Conservation (phyloP, 37 sponge, comb jelly and placozoan genomes). For the Spongilla lacustris region DNA sequence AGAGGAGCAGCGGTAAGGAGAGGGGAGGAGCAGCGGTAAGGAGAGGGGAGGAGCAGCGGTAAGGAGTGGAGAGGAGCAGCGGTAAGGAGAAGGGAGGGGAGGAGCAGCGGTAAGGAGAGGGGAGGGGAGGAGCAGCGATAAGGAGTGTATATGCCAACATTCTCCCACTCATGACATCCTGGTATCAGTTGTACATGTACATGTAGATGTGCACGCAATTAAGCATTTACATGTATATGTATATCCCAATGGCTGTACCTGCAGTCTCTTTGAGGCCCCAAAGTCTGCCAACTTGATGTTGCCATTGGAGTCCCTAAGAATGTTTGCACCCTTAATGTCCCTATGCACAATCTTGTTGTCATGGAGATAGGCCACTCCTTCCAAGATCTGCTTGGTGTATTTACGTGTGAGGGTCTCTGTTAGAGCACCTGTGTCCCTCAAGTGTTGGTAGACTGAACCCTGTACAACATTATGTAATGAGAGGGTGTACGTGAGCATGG, state of each 20-base stretch:
- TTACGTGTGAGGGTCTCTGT: conserved; percentile 85
- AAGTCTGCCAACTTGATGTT: conserved; percentile 96
- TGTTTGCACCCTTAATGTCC: conserved; percentile 96
- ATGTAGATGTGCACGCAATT: not conserved
- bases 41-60: no score
- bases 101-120: no score
- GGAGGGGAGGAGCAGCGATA: no score
- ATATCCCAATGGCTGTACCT: no score
- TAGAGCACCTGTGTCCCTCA: conserved; percentile 81
- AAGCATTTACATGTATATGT: not conserved
- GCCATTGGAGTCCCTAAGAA: conserved; percentile 86
- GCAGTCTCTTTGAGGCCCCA: conserved; percentile 93
- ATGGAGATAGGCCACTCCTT: conserved; percentile 91
- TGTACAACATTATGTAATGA: conserved; percentile 6
- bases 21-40: no score
- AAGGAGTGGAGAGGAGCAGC: no score
- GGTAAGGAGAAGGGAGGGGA: no score
- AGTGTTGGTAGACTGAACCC: conserved; percentile 86
- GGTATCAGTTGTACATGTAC: no score
- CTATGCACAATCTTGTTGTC: conserved; percentile 87
- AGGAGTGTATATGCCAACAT: no score
- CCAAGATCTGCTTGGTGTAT: conserved; percentile 89
- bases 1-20: no score
- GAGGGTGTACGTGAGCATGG: not conserved
- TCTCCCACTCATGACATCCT: no score